Conservation (phyloP, 2,797 vertebrate species). For the Sebastes nivosus region DNA sequence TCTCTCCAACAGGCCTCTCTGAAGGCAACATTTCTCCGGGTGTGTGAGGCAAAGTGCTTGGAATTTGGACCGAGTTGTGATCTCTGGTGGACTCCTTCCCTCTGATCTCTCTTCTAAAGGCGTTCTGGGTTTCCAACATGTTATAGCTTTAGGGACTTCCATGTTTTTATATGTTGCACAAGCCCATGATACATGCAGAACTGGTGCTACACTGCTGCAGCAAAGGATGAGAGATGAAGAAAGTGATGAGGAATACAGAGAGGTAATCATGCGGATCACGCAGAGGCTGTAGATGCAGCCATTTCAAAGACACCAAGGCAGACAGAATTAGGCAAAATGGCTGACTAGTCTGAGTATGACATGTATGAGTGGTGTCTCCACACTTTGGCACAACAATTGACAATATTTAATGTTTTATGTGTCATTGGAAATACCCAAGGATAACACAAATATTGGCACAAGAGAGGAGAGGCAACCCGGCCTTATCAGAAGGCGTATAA, state of each 20-base stretch:
- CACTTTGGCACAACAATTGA: background rate
- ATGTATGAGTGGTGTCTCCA: background rate
- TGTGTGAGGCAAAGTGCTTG: constrained; percentile 55
- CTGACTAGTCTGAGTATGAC: background rate
- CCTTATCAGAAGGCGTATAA: rapidly evolving
- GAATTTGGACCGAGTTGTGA: constrained; percentile 58
- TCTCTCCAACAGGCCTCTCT: constrained; percentile 75
- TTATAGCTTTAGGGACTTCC: constrained; percentile 28
- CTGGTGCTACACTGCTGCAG: background rate
- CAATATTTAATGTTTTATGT: background rate
- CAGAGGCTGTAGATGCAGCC: background rate
- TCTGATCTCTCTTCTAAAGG: constrained; percentile 52
- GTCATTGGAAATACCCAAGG: background rate
- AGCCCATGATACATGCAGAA: constrained; percentile 21
- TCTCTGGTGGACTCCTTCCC: constrained; percentile 50
- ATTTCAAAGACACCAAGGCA: background rate
- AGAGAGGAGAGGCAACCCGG: background rate
- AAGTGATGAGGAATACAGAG: constrained; percentile 14
- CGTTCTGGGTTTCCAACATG: constrained; percentile 37
- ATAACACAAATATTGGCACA: background rate
- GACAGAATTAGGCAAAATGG: constrained; percentile 12
- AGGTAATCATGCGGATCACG: background rate
- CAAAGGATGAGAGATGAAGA: constrained; percentile 10
- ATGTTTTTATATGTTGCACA: constrained; percentile 47
- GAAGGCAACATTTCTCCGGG: constrained; percentile 65